phyloP scores from a whole-genome alignment of 2,113 vertebrate species.

The Sinocyclocheilus maitianheensis region DNA sequence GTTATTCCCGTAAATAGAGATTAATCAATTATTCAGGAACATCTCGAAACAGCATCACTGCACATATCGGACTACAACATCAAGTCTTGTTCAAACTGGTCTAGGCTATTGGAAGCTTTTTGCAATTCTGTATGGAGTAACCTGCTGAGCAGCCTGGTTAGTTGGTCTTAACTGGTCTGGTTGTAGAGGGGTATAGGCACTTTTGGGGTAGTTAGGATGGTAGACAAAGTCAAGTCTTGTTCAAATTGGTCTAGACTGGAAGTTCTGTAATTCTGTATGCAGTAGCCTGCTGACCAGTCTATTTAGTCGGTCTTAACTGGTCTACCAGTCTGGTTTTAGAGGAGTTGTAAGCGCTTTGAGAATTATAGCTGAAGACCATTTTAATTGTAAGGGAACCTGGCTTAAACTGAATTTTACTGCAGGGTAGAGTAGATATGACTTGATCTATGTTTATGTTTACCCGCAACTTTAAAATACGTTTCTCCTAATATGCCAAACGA shows the following conservation, averaged over 20 bases:
- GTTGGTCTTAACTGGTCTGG: neutral
- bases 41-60: neutral
- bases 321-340: neutral
- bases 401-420: neutral
- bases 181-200: neutral
- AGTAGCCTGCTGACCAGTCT: neutral
- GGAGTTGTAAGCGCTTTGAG: neutral
- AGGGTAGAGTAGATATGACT: neutral
- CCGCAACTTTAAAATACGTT: neutral
- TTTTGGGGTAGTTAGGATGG: neutral
- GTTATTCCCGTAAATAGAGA: constrained; percentile 1
- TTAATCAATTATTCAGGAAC: neutral
- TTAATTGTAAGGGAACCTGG: neutral
- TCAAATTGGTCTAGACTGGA: neutral
- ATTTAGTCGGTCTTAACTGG: neutral
- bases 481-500: neutral
- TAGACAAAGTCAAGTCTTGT: neutral
- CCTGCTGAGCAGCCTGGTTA: neutral
- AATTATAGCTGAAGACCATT: neutral
- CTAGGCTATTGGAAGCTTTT: neutral
- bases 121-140: neutral
- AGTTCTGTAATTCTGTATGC: neutral
- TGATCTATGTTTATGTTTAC: neutral
- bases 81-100: neutral
- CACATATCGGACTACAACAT: neutral